phyloP scores from a whole-genome alignment of 2,113 vertebrate species.

The Emberiza fucata region DNA sequence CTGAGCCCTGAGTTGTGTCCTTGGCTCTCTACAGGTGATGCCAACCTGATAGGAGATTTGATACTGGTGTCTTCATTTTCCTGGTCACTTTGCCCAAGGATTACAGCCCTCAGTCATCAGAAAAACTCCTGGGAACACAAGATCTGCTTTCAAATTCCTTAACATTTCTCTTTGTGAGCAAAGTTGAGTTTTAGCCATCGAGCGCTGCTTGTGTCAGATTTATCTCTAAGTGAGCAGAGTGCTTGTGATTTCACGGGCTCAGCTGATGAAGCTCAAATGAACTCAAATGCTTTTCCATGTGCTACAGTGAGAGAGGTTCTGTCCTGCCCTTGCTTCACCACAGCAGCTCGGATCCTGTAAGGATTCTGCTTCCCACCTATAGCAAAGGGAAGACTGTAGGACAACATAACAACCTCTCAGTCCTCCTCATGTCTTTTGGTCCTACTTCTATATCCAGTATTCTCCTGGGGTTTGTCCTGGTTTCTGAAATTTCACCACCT shows the following conservation, averaged over 20 bases:
- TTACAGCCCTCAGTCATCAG: neutral
- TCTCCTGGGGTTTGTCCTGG: neutral
- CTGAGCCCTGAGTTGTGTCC: neutral
- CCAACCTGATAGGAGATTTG: neutral
- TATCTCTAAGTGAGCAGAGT: neutral
- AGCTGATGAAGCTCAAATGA: neutral
- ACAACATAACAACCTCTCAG: neutral
- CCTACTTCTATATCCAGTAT: neutral
- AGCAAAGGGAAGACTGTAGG: neutral
- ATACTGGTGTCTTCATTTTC: neutral
- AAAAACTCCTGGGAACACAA: neutral
- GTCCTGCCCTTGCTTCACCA: neutral
- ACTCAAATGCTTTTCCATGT: neutral
- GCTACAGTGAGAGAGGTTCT: neutral
- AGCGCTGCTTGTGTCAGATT: neutral
- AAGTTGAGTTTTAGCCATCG: neutral
- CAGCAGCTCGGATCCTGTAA: neutral
- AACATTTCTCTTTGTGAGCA: neutral
- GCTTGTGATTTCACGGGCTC: neutral
- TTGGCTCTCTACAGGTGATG: neutral
- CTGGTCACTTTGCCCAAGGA: fast-evolving
- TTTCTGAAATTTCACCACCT: neutral
- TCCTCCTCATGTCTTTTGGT: neutral
- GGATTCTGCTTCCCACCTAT: neutral
- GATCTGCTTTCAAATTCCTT: neutral